Evolutionary conservation across 2,888 invertebrate species (phyloP).

Genomic region (Taenaris catops): DNA sequence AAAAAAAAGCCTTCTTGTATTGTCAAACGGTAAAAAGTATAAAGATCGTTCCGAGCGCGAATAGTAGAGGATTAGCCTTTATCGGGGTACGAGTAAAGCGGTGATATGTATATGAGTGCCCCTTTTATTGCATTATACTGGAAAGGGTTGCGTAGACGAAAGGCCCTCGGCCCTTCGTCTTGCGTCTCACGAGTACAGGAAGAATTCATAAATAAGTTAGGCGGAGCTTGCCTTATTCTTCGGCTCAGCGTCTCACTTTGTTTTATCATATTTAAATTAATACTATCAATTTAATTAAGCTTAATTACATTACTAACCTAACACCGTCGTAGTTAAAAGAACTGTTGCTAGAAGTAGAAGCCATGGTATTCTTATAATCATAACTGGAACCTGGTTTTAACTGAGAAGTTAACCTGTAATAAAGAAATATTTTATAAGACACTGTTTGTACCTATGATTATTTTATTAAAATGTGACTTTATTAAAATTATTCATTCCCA

Average conservation of each 20-base stretch:
- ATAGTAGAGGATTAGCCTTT: slow-evolving; percentile 69
- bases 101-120: slow-evolving; percentile 76
- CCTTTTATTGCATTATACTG: slow-evolving; percentile 76
- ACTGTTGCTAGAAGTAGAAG: too few relatives aligned
- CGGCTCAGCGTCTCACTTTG: slow-evolving; percentile 66
- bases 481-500: too few relatives aligned
- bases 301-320: too few relatives aligned
- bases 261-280: slow-evolving; percentile 81
- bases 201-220: slow-evolving; percentile 79
- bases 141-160: slow-evolving; percentile 74
- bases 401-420: too few relatives aligned
- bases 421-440: too few relatives aligned
- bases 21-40: slow-evolving; percentile 31
- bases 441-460: too few relatives aligned
- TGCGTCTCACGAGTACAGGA: slow-evolving; percentile 50
- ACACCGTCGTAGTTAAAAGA: too few relatives aligned
- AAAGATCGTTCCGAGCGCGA: slow-evolving; percentile 46
- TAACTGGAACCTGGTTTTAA: slow-evolving; percentile 80
- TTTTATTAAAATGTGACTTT: too few relatives aligned
- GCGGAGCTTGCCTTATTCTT: slow-evolving; percentile 66
- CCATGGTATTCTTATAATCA: too few relatives aligned
- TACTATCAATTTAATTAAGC: too few relatives aligned
- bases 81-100: slow-evolving; percentile 65
- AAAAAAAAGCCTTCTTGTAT: too few relatives aligned
- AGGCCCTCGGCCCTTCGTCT: slow-evolving; percentile 41